Evolutionary conservation across 2,888 invertebrate genomes (phyloP).

Genomic region (Artemia sinica): DNA sequence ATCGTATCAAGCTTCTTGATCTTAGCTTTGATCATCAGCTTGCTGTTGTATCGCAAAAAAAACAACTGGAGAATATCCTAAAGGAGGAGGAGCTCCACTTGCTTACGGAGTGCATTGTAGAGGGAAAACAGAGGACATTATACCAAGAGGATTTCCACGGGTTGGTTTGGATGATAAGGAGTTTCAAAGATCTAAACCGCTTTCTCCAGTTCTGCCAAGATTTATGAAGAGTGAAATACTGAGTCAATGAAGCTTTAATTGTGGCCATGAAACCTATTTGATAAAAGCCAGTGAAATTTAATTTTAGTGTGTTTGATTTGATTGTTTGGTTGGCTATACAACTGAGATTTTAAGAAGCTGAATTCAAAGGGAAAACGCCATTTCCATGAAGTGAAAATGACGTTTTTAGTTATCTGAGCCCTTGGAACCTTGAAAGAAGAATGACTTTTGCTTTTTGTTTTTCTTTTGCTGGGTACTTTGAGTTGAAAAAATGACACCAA

Average conservation of each 20-base stretch:
- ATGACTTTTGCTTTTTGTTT: no score
- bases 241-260: constrained; percentile 9
- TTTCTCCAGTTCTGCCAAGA: constrained; percentile 7
- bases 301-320: no score
- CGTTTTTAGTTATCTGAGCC: no score
- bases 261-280: background rate
- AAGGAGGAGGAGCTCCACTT: constrained; percentile 19
- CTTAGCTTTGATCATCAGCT: constrained; percentile 24
- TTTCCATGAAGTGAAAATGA: no score
- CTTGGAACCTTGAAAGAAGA: no score
- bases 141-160: constrained; percentile 20
- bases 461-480: no score
- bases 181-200: constrained; percentile 2
- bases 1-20: constrained; percentile 20
- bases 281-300: no score
- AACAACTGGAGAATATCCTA: constrained; percentile 27
- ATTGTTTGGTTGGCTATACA: no score
- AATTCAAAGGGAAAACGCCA: no score
- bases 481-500: no score
- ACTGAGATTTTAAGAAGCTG: no score
- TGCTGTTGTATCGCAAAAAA: constrained; percentile 27
- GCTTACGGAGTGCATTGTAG: constrained; percentile 16
- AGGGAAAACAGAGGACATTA: constrained; percentile 17
- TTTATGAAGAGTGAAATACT: constrained; percentile 6
- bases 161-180: constrained; percentile 17